Percentiles rank a stretch among this genome's conserved stretches.
phyloP scores from a whole-genome alignment of 2,113 vertebrate genomes.

The Daubentonia madagascariensis region DNA sequence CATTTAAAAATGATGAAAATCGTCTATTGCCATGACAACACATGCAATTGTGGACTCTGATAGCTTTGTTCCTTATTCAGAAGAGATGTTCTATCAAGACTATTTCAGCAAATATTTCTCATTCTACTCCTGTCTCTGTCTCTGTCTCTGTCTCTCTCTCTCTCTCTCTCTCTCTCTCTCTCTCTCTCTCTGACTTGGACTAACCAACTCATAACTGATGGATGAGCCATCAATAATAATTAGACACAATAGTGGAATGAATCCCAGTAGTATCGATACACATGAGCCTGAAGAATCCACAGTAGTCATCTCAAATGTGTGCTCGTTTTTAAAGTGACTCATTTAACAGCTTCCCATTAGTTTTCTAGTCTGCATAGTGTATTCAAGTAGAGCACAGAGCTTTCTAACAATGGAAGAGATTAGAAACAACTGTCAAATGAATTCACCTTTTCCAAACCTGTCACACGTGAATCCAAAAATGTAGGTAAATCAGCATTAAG shows the following conservation, averaged over 20 bases:
- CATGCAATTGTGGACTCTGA: conserved; percentile 79
- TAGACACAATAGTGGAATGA: conserved; percentile 70
- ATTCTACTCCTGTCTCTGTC: conserved; percentile 62
- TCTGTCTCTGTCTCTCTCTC: conserved; percentile 69
- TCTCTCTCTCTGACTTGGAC: conserved; percentile 70
- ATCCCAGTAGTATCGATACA: conserved; percentile 55
- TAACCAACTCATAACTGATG: conserved; percentile 77
- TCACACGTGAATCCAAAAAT: not conserved
- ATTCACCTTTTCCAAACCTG: conserved; percentile 59
- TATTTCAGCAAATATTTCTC: conserved; percentile 79
- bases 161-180: no score
- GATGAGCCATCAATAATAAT: conserved; percentile 78
- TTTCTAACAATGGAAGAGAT: conserved; percentile 67
- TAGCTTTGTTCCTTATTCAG: conserved; percentile 79
- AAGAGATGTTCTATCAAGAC: conserved; percentile 79
- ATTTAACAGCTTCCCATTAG: conserved; percentile 65
- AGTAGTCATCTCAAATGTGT: conserved; percentile 54
- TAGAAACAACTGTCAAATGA: conserved; percentile 75
- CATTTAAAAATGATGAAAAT: conserved; percentile 83
- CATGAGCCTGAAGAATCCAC: conserved; percentile 71
- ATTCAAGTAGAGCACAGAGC: not conserved
- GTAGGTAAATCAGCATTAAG: not conserved
- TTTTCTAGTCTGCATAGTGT: not conserved
- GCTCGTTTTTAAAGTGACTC: conserved; percentile 73
- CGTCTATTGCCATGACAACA: conserved; percentile 86